Percentiles rank a stretch among this genome's conserved stretches.
phyloP scores from a whole-genome alignment of 2,797 vertebrate genomes.

The Choloepus didactylus region DNA sequence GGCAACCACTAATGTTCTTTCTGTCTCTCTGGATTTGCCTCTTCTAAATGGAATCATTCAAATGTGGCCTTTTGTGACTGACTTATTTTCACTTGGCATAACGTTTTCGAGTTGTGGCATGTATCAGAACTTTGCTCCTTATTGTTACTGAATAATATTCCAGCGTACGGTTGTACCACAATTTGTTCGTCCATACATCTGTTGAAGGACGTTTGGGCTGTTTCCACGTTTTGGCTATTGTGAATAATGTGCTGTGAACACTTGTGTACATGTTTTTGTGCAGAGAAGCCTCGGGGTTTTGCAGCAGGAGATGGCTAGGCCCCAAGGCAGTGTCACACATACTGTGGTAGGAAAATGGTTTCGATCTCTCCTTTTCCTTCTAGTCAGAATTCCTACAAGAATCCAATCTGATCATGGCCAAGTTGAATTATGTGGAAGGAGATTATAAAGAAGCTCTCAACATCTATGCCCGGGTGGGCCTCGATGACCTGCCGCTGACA shows the following conservation, averaged over 20 bases:
- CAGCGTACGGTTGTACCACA: rapidly evolving
- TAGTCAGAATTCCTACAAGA: slow-evolving; percentile 97
- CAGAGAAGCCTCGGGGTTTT: background rate
- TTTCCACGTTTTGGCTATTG: rapidly evolving
- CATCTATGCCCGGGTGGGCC: slow-evolving; percentile 91
- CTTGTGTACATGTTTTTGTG: rapidly evolving
- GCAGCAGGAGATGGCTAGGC: background rate
- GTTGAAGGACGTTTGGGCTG: rapidly evolving
- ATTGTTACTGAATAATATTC: background rate
- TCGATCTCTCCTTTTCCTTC: slow-evolving; percentile 80
- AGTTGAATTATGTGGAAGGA: slow-evolving; percentile 97
- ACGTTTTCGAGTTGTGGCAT: rapidly evolving
- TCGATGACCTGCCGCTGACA: slow-evolving; percentile 94
- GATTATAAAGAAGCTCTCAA: slow-evolving; percentile 94
- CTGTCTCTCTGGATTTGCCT: background rate
- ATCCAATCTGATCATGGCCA: slow-evolving; percentile 95
- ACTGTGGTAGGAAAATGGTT: background rate
- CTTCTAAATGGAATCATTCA: rapidly evolving
- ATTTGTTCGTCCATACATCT: rapidly evolving
- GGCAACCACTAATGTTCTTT: rapidly evolving
- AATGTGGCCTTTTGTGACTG: background rate
- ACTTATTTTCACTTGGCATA: background rate
- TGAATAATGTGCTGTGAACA: rapidly evolving
- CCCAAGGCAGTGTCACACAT: background rate
- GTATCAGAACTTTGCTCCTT: too few relatives aligned